Evolutionary conservation across 2,797 vertebrate genomes (phyloP).

Genomic region (Propithecus deckenii): DNA sequence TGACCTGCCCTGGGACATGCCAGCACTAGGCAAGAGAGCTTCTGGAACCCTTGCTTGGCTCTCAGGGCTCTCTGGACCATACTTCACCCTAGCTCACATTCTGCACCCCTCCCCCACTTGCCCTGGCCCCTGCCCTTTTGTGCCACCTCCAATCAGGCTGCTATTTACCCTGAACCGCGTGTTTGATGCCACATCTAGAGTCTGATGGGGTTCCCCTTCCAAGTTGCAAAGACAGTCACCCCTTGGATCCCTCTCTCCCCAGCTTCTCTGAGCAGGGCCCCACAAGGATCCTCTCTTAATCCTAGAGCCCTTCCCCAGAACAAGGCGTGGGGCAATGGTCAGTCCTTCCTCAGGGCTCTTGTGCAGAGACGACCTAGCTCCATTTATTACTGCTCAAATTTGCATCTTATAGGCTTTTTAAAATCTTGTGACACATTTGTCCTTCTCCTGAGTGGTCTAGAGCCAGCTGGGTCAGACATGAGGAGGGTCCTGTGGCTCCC

Average conservation of each 20-base stretch:
- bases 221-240: not conserved
- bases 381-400: not conserved
- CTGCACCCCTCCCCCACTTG: accelerated
- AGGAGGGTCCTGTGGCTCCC: not conserved
- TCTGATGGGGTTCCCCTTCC: accelerated
- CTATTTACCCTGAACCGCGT: too few relatives aligned
- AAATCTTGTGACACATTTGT: accelerated
- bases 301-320: not conserved
- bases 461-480: not conserved
- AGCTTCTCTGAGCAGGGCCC: not conserved
- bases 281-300: not conserved
- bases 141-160: not conserved
- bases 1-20: accelerated
- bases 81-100: accelerated
- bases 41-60: not conserved
- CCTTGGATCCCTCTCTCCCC: accelerated
- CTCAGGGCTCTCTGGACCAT: not conserved
- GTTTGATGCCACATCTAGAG: not conserved
- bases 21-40: not conserved
- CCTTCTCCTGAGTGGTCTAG: not conserved
- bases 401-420: not conserved
- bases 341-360: accelerated
- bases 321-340: accelerated
- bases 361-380: accelerated
- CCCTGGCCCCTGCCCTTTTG: not conserved